Evolutionary conservation across 2,113 vertebrate genomes (phyloP), one percentile per base, ranked within the genome.

Genomic region (Bostrychus sinensis): DNA sequence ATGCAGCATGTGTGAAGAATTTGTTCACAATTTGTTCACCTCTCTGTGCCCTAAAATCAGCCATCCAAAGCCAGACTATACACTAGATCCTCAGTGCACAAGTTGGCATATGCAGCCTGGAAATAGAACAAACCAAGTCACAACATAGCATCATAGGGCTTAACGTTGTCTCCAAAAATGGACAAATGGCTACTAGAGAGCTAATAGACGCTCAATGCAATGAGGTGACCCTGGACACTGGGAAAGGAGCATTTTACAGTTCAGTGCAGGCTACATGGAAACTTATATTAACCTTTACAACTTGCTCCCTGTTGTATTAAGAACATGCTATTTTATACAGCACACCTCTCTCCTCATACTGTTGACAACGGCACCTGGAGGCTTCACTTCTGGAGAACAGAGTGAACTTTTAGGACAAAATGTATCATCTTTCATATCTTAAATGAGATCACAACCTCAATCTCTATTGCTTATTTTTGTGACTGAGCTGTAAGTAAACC

Each of bases 101-200:
- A 74, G 62, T 77, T 56, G 53, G 75, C 75, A 82, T 66, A 75
- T 79, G 65, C 69, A 56, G 56, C 37, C 66, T 77, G 57, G 65
- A 85, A 83, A 81, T 69, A 80, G 73, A 83, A 73, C 59, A 26
- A 36, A 36, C 54, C 54, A 53, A 68, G 67, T 76, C 83, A 82
- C 50, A 82, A 70, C 66, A 56, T 13, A 54, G 37, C 64, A 50
- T 66, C 38, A 61, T 62, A 20, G 32, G 17, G 62, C 54, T 48
- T 28, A 17, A 38, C 61, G 30, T 28, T 63, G 50, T 39, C 45
- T 69, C 46, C 16, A 53, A 66, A 75, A 57, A 62, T 36, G 58
- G 37, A 64, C 38, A 72, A 25, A 71, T 50, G 59, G 5, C 7
- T 13, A 20, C 12, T 16, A 46, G 39, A 51, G 5, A 37, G n/a